Base-by-base conservation (phyloP, 2,797 vertebrate species). In the Notoglanidium macrostoma region DNA sequence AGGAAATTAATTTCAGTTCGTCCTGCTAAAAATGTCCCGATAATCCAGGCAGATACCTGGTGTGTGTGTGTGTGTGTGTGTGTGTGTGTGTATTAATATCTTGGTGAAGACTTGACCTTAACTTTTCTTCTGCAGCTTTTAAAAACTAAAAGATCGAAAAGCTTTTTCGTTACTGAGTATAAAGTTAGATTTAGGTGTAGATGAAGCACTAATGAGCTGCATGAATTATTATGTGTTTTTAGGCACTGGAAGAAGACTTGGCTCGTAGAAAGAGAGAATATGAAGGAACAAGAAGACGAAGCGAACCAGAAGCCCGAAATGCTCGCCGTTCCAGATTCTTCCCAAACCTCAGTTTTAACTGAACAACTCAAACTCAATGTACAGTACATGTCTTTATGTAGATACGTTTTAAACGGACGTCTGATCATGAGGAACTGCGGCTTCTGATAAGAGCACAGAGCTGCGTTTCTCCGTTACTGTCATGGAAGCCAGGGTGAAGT, bases 161-260 rank as follows among this genome's bases (percentile, higher is more conserved):
- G 21, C 67, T 21, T 21, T 51, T 29, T 76, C 15, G 72, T 74
- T 74, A 26, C 44, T 74, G 72, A 15, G 44, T 74, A 74, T 74
- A 76, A 12, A 11, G 23, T 74, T 49, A n/a, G 72, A 9, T 44
- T 44, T 4, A 8, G 8, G 19, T 72, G 70, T 29, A 17, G 51
- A 26, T 10, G 46, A 15, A 40, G 51, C 51, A 49, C 21, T 46
- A 46, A 73, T 49, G 0, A n/a, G 44, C 15, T 55, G 8, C 8
- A 29, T 82, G 44, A 81, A 26, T 44, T 59, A 32, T 7, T 35
- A 5, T 61, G 87, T 68, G 65, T 68, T 29, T 68, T 72, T 29
- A 95, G 95, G 91, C 93, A 80, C 83, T 95, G 81, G 94, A 95
- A 83, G 91, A 93, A 76, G 94, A 95, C 46, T 89, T 95, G 87